These are phyloP conservation scores for Brachionus angularis DNA, from an alignment of 1,140 invertebrate species.

Conservation along the genomic window DNA sequence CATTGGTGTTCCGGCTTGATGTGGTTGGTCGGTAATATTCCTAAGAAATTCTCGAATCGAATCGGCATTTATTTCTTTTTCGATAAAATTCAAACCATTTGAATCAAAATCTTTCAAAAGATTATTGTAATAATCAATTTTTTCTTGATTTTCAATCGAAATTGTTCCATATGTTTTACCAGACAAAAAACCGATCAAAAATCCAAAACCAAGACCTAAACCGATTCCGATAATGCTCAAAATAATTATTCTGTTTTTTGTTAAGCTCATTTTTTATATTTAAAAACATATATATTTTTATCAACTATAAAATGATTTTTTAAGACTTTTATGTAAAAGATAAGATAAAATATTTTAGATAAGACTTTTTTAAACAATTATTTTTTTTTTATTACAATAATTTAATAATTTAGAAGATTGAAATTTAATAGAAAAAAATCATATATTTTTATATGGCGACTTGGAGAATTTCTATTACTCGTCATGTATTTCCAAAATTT, in stretches of 20 bases:
- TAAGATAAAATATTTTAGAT: no score
- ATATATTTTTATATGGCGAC: no score
- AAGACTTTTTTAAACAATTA: no score
- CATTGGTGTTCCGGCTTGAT: slow-evolving; percentile 29
- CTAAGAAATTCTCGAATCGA: background rate
- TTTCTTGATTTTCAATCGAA: background rate
- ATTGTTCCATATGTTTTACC: background rate
- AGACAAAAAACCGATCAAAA: slow-evolving; percentile 17
- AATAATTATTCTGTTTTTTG: background rate
- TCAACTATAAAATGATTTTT: no score
- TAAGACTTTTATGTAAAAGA: no score
- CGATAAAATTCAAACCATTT: background rate
- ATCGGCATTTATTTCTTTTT: background rate
- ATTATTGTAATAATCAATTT: background rate
- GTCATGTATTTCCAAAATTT: no score
- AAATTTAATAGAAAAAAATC: no score
- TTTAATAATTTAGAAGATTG: no score
- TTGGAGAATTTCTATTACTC: no score
- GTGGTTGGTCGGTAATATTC: slow-evolving; percentile 13
- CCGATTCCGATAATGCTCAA: background rate
- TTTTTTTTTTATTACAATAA: no score
- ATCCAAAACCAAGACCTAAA: background rate
- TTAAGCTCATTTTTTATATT: background rate
- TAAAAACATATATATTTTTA: no score
- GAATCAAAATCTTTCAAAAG: slow-evolving; percentile 8